phyloP scores from a whole-genome alignment of 2,797 vertebrate species.

The Rallus crepitans region DNA sequence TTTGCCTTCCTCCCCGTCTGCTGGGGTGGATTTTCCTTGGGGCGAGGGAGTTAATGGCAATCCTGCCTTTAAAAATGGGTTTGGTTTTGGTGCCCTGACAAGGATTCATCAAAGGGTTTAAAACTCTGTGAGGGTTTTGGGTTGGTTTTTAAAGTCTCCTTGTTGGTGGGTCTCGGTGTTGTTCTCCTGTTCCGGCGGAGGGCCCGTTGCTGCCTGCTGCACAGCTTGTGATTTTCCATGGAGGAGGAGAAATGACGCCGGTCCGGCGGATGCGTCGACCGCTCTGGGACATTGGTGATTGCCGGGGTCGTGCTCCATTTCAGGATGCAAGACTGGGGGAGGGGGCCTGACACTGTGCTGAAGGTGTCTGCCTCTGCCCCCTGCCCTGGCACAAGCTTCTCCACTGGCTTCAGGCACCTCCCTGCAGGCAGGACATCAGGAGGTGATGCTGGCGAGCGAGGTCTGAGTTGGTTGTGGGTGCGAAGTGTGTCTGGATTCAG shows the following conservation, averaged over 20 bases:
- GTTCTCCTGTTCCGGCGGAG: not conserved
- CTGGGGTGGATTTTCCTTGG: not conserved
- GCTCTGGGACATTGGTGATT: not conserved
- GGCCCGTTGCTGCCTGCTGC: not conserved
- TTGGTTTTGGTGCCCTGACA: not conserved
- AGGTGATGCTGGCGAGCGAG: accelerated
- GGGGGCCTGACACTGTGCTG: accelerated
- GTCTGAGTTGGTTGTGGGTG: accelerated
- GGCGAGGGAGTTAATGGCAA: not conserved
- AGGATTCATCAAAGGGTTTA: not conserved
- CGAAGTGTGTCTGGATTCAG: accelerated
- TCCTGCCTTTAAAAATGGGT: not conserved
- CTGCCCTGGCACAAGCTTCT: not conserved
- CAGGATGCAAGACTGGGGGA: no score
- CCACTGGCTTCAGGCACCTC: accelerated
- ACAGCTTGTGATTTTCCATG: accelerated
- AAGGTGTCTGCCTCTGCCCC: not conserved
- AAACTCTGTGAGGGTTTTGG: not conserved
- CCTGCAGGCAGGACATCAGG: not conserved
- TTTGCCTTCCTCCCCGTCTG: not conserved
- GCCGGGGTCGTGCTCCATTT: accelerated
- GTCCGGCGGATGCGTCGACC: accelerated
- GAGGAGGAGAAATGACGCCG: not conserved
- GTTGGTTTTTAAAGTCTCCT: not conserved
- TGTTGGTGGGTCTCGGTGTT: accelerated